A percentile compares a stretch with the other conserved stretches of the same genome.
These are phyloP conservation scores for Lucifuga dentata DNA, from an alignment of 2,113 vertebrate species.

Conservation along the genomic window DNA sequence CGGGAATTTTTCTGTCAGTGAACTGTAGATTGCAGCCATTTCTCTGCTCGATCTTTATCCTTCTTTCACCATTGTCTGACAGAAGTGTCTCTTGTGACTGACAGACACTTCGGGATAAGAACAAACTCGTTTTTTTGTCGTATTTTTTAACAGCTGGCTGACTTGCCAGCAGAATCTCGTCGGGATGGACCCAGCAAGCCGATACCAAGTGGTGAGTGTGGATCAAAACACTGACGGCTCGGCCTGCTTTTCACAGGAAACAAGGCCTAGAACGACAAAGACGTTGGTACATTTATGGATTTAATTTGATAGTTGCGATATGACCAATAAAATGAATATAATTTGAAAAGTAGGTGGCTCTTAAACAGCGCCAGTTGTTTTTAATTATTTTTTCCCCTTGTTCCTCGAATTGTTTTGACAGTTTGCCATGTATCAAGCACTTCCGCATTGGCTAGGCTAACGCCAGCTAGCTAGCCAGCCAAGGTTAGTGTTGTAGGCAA, in stretches of 20 bases:
- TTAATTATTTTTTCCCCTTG: rapidly evolving
- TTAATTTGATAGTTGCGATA: too few species aligned
- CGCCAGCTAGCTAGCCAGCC: slow-evolving; percentile 1
- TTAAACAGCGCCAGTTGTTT: not conserved
- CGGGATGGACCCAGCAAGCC: slow-evolving; percentile 76
- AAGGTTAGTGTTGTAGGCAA: not conserved
- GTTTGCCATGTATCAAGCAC: slow-evolving; percentile 4
- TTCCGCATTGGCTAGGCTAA: slow-evolving; percentile 61
- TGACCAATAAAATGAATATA: too few species aligned
- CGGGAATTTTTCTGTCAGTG: slow-evolving; percentile 18
- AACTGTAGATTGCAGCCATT: slow-evolving; percentile 44
- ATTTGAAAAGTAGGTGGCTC: too few species aligned
- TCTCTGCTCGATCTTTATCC: not conserved
- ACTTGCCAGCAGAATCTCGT: slow-evolving; percentile 40
- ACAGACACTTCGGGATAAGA: not conserved
- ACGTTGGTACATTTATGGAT: not conserved
- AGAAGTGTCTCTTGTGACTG: not conserved
- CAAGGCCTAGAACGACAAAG: slow-evolving; percentile 11
- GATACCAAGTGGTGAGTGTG: slow-evolving; percentile 79
- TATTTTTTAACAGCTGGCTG: slow-evolving; percentile 45
- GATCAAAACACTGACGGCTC: slow-evolving; percentile 22
- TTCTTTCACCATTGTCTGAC: not conserved
- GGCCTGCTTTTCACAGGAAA: slow-evolving; percentile 27
- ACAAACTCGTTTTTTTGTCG: not conserved
- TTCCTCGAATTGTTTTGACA: not conserved